Conservation (phyloP, 2,113 vertebrate genomes). For the Eptatretus burgeri region DNA sequence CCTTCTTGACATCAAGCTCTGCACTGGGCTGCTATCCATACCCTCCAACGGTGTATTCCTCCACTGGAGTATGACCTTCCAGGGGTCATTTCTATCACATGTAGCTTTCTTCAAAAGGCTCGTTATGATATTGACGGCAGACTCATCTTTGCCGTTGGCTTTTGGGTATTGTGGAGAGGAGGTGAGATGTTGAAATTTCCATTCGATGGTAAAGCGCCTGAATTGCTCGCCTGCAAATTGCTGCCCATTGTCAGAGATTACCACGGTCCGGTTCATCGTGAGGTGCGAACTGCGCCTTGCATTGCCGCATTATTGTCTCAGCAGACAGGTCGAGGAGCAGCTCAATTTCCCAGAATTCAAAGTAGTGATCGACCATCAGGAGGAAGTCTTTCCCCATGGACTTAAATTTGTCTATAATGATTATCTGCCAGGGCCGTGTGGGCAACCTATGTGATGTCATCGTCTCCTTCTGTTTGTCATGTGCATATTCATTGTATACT, state of each 20-base stretch:
- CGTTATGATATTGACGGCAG: background rate
- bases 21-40: background rate
- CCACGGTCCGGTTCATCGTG: background rate
- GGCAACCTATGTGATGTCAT: background rate
- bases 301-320: background rate
- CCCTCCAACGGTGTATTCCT: background rate
- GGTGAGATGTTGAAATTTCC: background rate
- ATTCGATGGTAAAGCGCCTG: constrained; percentile 2
- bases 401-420: background rate
- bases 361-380: background rate
- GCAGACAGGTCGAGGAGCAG: background rate
- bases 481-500: background rate
- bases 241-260: background rate
- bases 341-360: background rate
- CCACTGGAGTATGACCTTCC: background rate
- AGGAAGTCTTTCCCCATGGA: background rate
- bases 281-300: background rate
- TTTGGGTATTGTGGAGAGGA: background rate
- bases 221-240: too few relatives aligned
- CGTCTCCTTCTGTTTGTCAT: background rate
- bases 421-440: background rate
- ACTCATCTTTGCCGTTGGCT: background rate
- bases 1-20: too few relatives aligned
- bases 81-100: background rate
- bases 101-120: background rate